phyloP scores from a whole-genome alignment of 2,888 invertebrate species.

The Proisotoma minuta region DNA sequence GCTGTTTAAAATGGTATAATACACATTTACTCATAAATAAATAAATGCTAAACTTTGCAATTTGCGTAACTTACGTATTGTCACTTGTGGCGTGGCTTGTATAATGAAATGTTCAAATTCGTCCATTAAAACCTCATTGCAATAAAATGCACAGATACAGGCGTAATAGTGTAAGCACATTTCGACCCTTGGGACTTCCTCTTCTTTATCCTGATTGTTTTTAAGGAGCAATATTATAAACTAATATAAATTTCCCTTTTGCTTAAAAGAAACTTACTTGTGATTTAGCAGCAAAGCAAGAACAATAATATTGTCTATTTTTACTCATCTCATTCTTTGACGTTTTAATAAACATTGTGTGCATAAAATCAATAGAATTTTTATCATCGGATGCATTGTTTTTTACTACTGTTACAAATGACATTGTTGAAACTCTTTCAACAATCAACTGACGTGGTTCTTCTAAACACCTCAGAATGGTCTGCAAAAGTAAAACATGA shows the following conservation, averaged over 20 bases:
- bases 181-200: conserved; percentile 6
- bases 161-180: conserved; percentile 68
- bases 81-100: too few relatives aligned
- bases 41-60: too few relatives aligned
- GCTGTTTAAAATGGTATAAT: too few relatives aligned
- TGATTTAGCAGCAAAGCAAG: conserved; percentile 53
- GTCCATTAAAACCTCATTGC: conserved; percentile 59
- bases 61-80: too few relatives aligned
- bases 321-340: conserved; percentile 47
- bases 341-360: conserved; percentile 60
- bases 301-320: conserved; percentile 59
- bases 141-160: conserved; percentile 66
- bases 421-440: conserved; percentile 65
- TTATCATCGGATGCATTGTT: neutral
- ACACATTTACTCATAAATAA: too few relatives aligned
- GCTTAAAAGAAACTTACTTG: neutral
- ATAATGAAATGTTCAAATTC: conserved; percentile 59
- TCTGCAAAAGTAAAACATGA: too few relatives aligned
- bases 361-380: conserved; percentile 56
- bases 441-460: conserved; percentile 57
- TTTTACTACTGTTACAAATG: conserved; percentile 61
- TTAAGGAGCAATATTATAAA: neutral
- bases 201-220: conserved; percentile 9
- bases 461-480: conserved; percentile 58
- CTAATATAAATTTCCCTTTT: neutral